phyloP scores from a whole-genome alignment of 1,140 invertebrate genomes.

The Drosophila ohnishii region DNA sequence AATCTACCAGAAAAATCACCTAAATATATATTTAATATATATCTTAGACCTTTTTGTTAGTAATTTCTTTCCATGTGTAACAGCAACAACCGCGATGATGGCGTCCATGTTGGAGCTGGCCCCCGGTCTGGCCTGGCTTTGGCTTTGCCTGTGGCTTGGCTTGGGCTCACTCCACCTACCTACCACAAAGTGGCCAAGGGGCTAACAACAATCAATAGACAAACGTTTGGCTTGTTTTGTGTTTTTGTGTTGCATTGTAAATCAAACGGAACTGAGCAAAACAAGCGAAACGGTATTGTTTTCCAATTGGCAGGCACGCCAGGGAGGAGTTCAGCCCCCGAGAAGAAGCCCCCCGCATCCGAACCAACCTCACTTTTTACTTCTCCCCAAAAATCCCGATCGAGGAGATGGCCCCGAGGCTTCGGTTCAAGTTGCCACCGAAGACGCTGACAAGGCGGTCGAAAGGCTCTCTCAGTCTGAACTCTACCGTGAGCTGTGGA shows the following conservation, averaged over 20 bases:
- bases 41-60: neutral
- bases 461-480: conserved; percentile 19
- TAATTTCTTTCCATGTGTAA: neutral
- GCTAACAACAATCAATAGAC: conserved; percentile 71
- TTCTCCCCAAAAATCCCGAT: conserved; percentile 39
- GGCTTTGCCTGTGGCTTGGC: conserved; percentile 32
- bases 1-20: neutral
- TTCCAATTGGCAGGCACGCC: conserved; percentile 68
- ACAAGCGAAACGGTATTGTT: conserved; percentile 80
- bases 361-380: neutral
- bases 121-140: conserved; percentile 7
- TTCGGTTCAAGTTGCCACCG: conserved; percentile 75
- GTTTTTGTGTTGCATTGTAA: conserved; percentile 69
- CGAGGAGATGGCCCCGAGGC: conserved; percentile 63
- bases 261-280: conserved; percentile 77
- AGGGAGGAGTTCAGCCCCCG: conserved; percentile 62
- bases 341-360: conserved; percentile 7
- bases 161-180: conserved; percentile 68
- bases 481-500: conserved; percentile 33
- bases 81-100: conserved; percentile 61
- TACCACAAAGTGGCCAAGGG: conserved; percentile 72
- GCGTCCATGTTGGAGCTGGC: conserved; percentile 70
- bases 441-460: conserved; percentile 60
- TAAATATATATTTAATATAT: too few relatives aligned
- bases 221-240: conserved; percentile 64